These are phyloP conservation scores for Drosophila siamana DNA, from an alignment of 2,888 invertebrate genomes.

Conservation along the genomic window DNA sequence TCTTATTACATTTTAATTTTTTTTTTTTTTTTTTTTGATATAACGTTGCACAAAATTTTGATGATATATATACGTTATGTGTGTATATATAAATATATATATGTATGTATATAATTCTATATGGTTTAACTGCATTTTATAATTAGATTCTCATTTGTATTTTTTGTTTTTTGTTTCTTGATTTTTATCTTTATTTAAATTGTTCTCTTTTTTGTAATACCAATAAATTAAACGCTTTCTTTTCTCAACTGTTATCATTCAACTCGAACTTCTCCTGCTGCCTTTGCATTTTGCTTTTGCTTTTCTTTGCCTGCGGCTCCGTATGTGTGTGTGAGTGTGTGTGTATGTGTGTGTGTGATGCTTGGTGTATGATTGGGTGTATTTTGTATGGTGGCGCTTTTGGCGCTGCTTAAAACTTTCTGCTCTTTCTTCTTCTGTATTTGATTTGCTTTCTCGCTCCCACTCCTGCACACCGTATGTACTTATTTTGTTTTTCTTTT, in stretches of 20 bases:
- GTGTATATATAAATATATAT: constrained; percentile 20
- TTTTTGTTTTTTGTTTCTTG: constrained; percentile 2
- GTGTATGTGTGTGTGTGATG: constrained; percentile 22
- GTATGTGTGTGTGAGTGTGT: constrained; percentile 11
- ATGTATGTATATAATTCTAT: constrained; percentile 44
- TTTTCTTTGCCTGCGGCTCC: constrained; percentile 34
- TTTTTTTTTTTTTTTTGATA: constrained; percentile 51
- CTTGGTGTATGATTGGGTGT: constrained; percentile 19
- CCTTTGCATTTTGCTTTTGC: constrained; percentile 23
- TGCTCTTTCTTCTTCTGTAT: constrained; percentile 23
- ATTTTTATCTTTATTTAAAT: constrained; percentile 16
- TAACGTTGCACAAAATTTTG: constrained; percentile 76
- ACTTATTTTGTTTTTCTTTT: constrained; percentile 3
- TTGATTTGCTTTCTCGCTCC: constrained; percentile 59
- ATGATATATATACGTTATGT: constrained; percentile 46
- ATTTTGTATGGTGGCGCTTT: constrained; percentile 22
- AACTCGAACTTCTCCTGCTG: background rate
- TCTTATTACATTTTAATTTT: constrained; percentile 6
- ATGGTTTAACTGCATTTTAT: constrained; percentile 60
- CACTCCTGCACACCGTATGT: constrained; percentile 20
- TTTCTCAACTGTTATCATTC: constrained; percentile 3
- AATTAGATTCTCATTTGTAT: constrained; percentile 44
- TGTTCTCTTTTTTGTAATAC: constrained; percentile 29
- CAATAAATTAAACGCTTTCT: constrained; percentile 54
- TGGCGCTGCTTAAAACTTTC: constrained; percentile 35